Evolutionary conservation across 2,113 vertebrate species (phyloP), one percentile per base, ranked within the genome.

Genomic region (Phocoena sinus): DNA sequence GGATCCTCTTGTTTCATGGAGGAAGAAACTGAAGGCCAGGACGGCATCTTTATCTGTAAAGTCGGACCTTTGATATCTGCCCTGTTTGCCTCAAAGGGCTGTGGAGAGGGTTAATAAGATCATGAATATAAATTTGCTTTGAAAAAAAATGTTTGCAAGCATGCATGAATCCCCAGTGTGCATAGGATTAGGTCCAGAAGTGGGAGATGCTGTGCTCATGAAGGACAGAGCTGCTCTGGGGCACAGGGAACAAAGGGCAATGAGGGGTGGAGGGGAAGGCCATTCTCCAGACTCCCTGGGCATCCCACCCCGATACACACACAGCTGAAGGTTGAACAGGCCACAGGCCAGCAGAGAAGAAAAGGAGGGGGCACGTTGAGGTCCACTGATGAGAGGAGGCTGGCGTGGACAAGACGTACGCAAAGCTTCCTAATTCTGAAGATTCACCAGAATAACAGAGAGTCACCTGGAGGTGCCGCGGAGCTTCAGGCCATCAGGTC

Each of bases 281-380:
- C 28, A 38, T 82, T 85, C 18, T 83, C 1, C 58, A 38, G n/a
- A 20, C 3, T 18, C 2, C 4, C 26, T 10, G 9, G 25, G 81
- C 18, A 2, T 47, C 14, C 7, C 44, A 21, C 2, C 21, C 12
- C 3, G 4, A 33, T 3, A 15, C 25, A 67, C 23, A n/a, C 17
- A 8, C 5, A 11, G 36, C 12, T 47, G 53, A 20, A 85, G 17
- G 31, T 11, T 23, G 14, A 3, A 7, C 18, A 33, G 44, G 33
- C 4, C 87, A 41, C 7, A 12, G 58, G 56, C 15, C 74, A 41
- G 28, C 17, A 26, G 1, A 62, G 38, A 12, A 95, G 38, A n/a
- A 41, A 5, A 41, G 21, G 21, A 79, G 58, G 56, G 33, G 9
- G 28, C 13, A 1, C 0, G 0, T 18, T 0, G 47, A 44, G 20